Conservation (phyloP, 2,888 invertebrate genomes). For the Resseliella maxima region DNA sequence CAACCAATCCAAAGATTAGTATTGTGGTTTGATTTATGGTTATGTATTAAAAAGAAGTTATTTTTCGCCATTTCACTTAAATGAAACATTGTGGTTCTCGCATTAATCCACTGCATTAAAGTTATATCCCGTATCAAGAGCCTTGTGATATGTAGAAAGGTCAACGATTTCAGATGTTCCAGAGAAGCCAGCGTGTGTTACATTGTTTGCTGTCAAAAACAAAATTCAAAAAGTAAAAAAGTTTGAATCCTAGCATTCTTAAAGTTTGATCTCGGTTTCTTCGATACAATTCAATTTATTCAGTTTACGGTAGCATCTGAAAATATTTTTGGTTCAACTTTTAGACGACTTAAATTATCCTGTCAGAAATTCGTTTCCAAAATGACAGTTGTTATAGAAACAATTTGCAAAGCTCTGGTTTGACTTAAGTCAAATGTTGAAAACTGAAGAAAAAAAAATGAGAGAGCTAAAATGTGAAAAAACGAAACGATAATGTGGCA, state of each 20-base stretch:
- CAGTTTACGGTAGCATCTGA: not conserved
- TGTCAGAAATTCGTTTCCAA: not conserved
- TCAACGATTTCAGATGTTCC: not conserved
- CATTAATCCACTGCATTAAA: not conserved
- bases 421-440: not conserved
- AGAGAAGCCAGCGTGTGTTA: not conserved
- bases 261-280: not conserved
- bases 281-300: conserved; percentile 28
- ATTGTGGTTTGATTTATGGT: not conserved
- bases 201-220: not conserved
- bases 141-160: not conserved
- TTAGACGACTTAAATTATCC: not conserved
- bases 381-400: conserved; percentile 2
- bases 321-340: not conserved
- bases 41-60: not conserved
- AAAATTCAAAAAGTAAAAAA: not conserved
- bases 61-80: not conserved
- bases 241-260: not conserved
- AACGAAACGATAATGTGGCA: not conserved
- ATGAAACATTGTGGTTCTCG: not conserved
- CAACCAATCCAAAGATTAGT: not conserved
- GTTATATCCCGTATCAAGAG: not conserved
- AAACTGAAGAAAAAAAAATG: not conserved
- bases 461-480: not conserved
- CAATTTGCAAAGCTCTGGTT: not conserved